Base-by-base conservation (phyloP, 1,140 invertebrate genomes). In the Drosophila burlai region DNA sequence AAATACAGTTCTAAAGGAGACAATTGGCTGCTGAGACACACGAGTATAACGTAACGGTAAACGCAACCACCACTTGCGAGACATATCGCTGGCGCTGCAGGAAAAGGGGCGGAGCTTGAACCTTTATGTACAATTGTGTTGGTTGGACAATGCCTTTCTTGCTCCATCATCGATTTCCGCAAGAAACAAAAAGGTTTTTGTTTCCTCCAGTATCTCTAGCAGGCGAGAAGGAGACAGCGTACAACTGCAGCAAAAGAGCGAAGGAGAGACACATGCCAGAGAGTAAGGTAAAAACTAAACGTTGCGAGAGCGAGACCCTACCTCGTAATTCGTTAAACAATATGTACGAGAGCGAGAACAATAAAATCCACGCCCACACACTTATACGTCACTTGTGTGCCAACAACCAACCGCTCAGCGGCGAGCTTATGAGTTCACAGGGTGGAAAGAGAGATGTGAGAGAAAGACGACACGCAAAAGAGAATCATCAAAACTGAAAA, bases 331-430 rank as follows among this genome's bases (percentile, higher is more conserved):
- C 80, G 80, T 73, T 60, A 65, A 66, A 79, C 68, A 86, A 83
- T 87, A 73, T 80, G 52, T 68, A 64, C 72, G 71, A 50, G 63
- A 52, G 54, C 21, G 46, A 38, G 18, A 86, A 76, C 76, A 78
- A 85, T 79, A 64, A 59, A 83, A 87, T 83, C 55, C 81, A 84
- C 84, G 84, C 84, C 85, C 84, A 81, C 63, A 78, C 54, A 46
- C 64, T 68, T 71, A 15, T 55, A 69, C 63, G n/a, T 24, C 52
- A 47, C 40, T 77, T 54, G 31, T 15, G 50, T 15, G 50, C 54
- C 58, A 58, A 46, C 75, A 78, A 54, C 75, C 75, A 78, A 78
- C 75, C 74, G 57, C 55, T 78, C 50, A 58, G 57, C 65, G 40
- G 38, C 65, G 40, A 52, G 55, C 49, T 76, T 47, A 34, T 55